A percentile compares a stretch with the other conserved stretches of the same genome.
These are phyloP conservation scores for Drosophila mayaguana DNA, from an alignment of 2,888 invertebrate genomes.

Conservation along the genomic window DNA sequence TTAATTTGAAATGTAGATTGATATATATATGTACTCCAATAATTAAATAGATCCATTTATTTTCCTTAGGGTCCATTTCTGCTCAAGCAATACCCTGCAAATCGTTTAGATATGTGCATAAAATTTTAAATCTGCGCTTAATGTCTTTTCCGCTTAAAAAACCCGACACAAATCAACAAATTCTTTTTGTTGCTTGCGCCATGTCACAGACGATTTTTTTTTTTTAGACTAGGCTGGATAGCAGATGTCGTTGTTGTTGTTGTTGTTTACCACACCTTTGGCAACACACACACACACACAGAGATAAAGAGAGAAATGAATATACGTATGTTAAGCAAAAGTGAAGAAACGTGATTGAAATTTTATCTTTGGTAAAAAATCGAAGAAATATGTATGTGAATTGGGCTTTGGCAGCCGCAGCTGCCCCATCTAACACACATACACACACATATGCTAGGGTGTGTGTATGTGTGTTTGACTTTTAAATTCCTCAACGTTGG, in stretches of 20 bases:
- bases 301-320: constrained; percentile 1
- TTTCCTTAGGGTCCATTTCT: no score
- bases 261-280: constrained; percentile 23
- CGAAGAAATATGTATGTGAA: constrained; percentile 64
- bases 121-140: background rate
- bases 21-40: background rate
- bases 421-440: constrained; percentile 34
- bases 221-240: constrained; percentile 18
- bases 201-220: constrained; percentile 22
- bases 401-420: constrained; percentile 38
- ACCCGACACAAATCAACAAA: constrained; percentile 46
- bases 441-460: background rate
- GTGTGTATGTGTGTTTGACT: constrained; percentile 35
- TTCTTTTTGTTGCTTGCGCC: constrained; percentile 29
- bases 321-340: constrained; percentile 51
- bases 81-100: background rate
- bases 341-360: constrained; percentile 77
- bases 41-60: background rate
- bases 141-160: constrained; percentile 25
- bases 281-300: constrained; percentile 7
- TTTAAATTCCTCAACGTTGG: constrained; percentile 70
- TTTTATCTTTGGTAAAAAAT: constrained; percentile 74
- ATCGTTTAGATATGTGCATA: background rate
- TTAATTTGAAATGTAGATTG: no score
- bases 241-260: constrained; percentile 12